These are phyloP conservation scores for Pteria penguin DNA, from an alignment of 2,888 invertebrate species.

Conservation along the genomic window DNA sequence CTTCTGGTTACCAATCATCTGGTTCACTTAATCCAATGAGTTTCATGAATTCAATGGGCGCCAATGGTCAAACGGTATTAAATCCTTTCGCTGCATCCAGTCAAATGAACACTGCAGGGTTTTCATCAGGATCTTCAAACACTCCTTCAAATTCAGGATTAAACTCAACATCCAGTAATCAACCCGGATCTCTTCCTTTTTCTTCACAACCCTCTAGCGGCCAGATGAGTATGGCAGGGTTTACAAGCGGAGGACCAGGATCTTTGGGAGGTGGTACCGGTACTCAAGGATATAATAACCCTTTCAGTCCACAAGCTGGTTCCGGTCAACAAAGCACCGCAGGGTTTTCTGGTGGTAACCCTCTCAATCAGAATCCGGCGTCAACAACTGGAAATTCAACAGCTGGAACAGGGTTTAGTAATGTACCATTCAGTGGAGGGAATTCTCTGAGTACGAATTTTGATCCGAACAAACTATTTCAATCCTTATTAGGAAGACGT, in stretches of 20 bases:
- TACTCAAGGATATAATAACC: background rate
- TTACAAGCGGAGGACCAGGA: constrained; percentile 8
- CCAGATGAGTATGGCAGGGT: constrained; percentile 27
- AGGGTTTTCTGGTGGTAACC: constrained; percentile 1
- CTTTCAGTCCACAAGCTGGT: constrained; percentile 1
- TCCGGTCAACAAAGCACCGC: constrained; percentile 6
- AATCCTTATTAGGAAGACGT: background rate
- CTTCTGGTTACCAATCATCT: no score
- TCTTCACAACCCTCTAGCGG: background rate
- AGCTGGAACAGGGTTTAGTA: no score
- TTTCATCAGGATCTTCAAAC: background rate
- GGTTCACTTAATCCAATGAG: background rate
- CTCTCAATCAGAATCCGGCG: constrained; percentile 7
- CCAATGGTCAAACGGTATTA: background rate
- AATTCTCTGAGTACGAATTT: no score
- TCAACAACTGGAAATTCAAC: background rate
- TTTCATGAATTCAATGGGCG: background rate
- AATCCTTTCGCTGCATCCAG: constrained; percentile 18
- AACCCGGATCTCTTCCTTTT: background rate
- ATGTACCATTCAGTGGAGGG: no score
- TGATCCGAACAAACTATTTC: background rate
- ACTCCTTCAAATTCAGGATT: background rate
- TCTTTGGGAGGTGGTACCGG: background rate
- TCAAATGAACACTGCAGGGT: constrained; percentile 38
- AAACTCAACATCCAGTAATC: background rate